Percentiles rank a stretch among this genome's conserved stretches.
These are phyloP conservation scores for Donacobius atricapilla DNA, from an alignment of 2,113 vertebrate species.

Conservation along the genomic window DNA sequence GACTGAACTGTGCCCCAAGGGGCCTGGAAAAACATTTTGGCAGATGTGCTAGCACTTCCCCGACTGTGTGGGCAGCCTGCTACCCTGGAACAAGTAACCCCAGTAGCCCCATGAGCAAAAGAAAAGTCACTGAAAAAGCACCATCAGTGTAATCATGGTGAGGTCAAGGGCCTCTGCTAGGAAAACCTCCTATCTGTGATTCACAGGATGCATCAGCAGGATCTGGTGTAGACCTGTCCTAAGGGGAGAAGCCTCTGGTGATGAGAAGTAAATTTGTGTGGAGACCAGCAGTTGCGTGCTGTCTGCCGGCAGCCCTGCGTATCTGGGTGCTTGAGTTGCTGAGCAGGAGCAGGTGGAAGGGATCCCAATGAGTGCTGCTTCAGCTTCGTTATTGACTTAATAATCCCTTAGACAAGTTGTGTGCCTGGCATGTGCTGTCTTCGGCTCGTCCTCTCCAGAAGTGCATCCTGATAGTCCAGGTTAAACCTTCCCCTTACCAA, in stretches of 20 bases:
- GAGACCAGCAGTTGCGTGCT: accelerated
- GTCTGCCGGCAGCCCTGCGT: accelerated
- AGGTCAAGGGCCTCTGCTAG: background rate
- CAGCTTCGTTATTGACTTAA: background rate
- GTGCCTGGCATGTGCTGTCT: background rate
- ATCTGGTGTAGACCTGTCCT: constrained; percentile 2
- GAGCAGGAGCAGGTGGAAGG: background rate
- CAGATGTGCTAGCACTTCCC: background rate
- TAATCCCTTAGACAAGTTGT: background rate
- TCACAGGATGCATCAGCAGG: constrained; percentile 20
- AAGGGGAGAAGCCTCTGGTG: background rate
- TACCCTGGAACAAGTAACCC: background rate
- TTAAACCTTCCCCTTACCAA: background rate
- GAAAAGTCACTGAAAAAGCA: background rate
- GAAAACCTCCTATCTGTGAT: background rate
- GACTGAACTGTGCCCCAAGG: background rate
- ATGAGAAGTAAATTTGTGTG: background rate
- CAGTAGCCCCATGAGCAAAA: background rate
- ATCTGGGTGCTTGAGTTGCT: background rate
- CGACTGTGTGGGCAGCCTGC: background rate
- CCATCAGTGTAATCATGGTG: background rate
- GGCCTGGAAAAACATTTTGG: background rate
- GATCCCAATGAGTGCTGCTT: background rate
- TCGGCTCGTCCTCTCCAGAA: background rate
- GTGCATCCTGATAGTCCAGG: background rate